These are phyloP conservation scores for Ceratotherium simum DNA, from an alignment of 2,113 vertebrate species.

Conservation along the genomic window DNA sequence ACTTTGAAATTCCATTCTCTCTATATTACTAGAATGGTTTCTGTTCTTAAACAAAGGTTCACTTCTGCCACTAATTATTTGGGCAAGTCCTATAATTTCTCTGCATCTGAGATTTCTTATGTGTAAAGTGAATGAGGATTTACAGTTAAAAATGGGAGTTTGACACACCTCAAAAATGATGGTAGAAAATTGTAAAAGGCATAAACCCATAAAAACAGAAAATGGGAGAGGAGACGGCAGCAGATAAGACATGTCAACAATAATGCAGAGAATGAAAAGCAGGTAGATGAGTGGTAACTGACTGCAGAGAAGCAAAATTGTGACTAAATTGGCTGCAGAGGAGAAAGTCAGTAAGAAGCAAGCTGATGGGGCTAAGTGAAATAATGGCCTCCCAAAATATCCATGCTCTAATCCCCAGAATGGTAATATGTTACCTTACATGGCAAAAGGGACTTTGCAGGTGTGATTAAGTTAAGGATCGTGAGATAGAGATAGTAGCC, in stretches of 20 bases:
- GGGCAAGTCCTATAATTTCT: background rate
- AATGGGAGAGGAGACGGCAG: background rate
- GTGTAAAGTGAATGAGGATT: background rate
- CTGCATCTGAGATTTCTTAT: background rate
- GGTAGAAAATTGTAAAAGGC: background rate
- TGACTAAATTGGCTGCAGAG: background rate
- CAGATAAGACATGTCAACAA: background rate
- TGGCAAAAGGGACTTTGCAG: background rate
- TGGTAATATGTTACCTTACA: background rate
- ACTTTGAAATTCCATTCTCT: conserved; percentile 14
- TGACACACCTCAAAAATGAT: background rate
- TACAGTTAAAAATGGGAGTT: background rate
- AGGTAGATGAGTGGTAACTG: background rate
- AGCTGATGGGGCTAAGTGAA: background rate
- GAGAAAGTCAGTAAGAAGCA: background rate
- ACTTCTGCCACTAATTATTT: conserved; percentile 38
- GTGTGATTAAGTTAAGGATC: background rate
- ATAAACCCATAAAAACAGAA: background rate
- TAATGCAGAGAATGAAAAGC: background rate
- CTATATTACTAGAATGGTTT: conserved; percentile 1
- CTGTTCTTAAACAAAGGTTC: conserved; percentile 18
- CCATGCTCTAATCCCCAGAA: background rate
- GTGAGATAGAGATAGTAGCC: background rate
- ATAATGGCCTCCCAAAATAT: background rate
- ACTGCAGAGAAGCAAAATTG: background rate